Evolutionary conservation across 1,140 invertebrate genomes (phyloP), one percentile per base, ranked within the genome.

Genomic region (Heliconius nattereri): DNA sequence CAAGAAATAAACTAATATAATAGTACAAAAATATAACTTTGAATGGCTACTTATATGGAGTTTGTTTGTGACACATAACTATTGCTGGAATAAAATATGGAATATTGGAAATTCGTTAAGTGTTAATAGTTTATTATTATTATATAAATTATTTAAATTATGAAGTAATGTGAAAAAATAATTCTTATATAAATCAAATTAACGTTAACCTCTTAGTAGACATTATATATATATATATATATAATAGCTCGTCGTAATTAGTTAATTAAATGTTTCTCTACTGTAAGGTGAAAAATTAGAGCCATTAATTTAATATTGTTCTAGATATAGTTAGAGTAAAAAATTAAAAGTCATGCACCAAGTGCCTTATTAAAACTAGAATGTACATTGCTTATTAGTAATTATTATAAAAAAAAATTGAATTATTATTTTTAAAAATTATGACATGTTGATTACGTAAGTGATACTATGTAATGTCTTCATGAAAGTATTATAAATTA

Each of bases 291-390:
- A 66, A 66, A 29, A 16, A 26, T 45, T 45, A 45, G 13, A 45
- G 40, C 40, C 40, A 66, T 11, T 66, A 66, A 13, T 29, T 66
- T 26, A 29, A 26, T 6, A 29, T 16, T 66, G 6, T 26, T 29
- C 26, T 72, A 72, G 35, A 32, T 57, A 54, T 75, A 57, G 54
- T 54, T 75, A 81, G 79, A 78, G 75, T 76, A 20, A 32, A 37
- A 19, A 71, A 45, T 23, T 3, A n/a, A 52, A 77, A 77, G 29
- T 49, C 37, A 77, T 76, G 89, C 91, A 91, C 91, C 88, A 86
- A 91, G 91, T 92, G 91, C 91, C 91, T 92, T 92, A 91, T 86
- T 86, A 86, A 89, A 81, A 83, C 89, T 92, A 92, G 91, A 81
- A 40, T 90, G 89, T 92, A 92, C 73, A 91, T 81, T 81, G 80